These are phyloP conservation scores for Liodrosophila aerea DNA, from an alignment of 2,888 invertebrate species.

Conservation along the genomic window DNA sequence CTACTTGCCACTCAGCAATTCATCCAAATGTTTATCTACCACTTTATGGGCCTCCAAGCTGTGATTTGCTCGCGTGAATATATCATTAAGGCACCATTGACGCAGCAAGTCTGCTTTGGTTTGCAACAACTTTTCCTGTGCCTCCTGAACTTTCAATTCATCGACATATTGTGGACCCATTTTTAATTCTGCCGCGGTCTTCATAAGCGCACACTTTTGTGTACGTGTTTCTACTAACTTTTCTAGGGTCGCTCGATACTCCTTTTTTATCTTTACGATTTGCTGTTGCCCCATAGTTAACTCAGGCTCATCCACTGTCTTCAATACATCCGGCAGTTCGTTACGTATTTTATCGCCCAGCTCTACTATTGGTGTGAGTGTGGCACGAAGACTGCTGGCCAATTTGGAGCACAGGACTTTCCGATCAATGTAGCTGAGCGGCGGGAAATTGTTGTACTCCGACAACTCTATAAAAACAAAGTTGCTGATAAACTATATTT, in stretches of 20 bases:
- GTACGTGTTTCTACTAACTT: constrained; percentile 59
- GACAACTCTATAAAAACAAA: constrained; percentile 33
- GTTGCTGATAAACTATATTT: too few species aligned
- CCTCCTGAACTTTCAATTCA: constrained; percentile 71
- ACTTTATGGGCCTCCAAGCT: constrained; percentile 78
- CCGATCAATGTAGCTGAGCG: constrained; percentile 74
- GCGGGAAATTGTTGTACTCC: constrained; percentile 35
- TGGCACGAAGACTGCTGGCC: constrained; percentile 47
- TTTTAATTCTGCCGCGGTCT: constrained; percentile 74
- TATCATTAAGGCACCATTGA: constrained; percentile 63
- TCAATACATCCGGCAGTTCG: constrained; percentile 71
- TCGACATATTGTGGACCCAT: constrained; percentile 73
- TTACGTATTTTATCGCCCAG: constrained; percentile 61
- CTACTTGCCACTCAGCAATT: constrained; percentile 40
- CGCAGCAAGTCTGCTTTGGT: constrained; percentile 75
- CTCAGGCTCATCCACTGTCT: constrained; percentile 1
- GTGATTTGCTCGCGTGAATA: constrained; percentile 70
- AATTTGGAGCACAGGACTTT: constrained; percentile 71
- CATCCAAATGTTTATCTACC: constrained; percentile 70
- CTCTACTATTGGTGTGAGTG: constrained; percentile 58
- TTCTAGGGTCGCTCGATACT: constrained; percentile 60
- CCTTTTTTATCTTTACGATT: constrained; percentile 67
- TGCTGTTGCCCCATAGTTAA: constrained; percentile 47
- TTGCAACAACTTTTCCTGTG: constrained; percentile 71
- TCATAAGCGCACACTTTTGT: constrained; percentile 75